phyloP scores from a whole-genome alignment of 2,797 vertebrate genomes.

The Phoeniculus purpureus region DNA sequence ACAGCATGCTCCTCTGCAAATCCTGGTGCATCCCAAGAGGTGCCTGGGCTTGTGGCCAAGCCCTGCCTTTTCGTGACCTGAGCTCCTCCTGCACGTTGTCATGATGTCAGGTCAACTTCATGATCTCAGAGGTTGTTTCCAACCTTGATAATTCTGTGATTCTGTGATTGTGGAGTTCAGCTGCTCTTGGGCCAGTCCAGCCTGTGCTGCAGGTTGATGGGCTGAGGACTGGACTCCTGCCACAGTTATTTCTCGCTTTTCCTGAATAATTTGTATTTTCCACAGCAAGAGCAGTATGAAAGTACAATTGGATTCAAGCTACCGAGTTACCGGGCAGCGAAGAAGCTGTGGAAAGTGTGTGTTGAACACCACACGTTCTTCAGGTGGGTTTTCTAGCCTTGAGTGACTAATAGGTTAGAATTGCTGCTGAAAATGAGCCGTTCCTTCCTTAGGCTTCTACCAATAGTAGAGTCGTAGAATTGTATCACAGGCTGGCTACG shows the following conservation, averaged over 20 bases:
- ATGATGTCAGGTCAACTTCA: no score
- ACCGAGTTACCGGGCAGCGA: constrained; percentile 93
- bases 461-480: background rate
- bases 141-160: no score
- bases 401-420: background rate
- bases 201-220: background rate
- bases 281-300: constrained; percentile 93
- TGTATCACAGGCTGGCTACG: no score
- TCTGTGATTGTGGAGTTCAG: background rate
- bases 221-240: background rate
- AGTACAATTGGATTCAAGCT: constrained; percentile 94
- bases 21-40: background rate
- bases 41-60: background rate
- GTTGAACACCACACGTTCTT: constrained; percentile 98
- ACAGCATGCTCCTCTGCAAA: fast-evolving
- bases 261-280: background rate
- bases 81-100: background rate
- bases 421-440: background rate
- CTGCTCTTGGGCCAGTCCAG: background rate
- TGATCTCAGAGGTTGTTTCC: no score
- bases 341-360: constrained; percentile 97
- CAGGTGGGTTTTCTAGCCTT: constrained; percentile 80
- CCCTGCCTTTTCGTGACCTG: background rate
- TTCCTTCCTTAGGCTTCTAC: background rate
- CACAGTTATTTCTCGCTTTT: background rate